These are phyloP conservation scores for Rousettus leschenaultii DNA, from an alignment of 2,113 vertebrate species.

Conservation along the genomic window DNA sequence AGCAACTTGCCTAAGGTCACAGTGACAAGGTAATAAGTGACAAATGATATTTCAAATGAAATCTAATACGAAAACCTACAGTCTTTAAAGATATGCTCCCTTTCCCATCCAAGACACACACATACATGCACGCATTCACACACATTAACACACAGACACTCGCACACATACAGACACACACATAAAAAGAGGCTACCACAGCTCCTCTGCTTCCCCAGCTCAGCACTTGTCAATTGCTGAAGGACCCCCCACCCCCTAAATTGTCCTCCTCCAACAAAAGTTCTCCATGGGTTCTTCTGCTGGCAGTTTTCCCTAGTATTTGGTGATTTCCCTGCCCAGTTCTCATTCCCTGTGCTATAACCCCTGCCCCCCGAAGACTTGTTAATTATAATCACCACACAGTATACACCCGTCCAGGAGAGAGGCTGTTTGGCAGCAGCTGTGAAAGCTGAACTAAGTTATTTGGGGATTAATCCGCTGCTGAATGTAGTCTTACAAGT, in stretches of 20 bases:
- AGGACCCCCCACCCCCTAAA: neutral
- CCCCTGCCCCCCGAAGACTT: slow-evolving; percentile 32
- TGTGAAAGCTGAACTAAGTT: slow-evolving; percentile 88
- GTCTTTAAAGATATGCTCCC: neutral
- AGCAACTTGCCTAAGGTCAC: neutral
- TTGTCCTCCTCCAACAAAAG: neutral
- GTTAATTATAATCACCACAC: slow-evolving; percentile 74
- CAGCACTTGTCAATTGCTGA: slow-evolving; percentile 21
- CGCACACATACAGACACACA: fast-evolving
- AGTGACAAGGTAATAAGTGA: neutral
- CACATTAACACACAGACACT: neutral
- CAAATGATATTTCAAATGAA: slow-evolving; percentile 11
- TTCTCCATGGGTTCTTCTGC: neutral
- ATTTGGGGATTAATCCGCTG: slow-evolving; percentile 89
- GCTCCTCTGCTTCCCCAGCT: neutral
- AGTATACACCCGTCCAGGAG: slow-evolving; percentile 65
- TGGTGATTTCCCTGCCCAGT: neutral
- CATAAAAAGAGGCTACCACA: neutral
- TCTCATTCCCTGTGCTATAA: neutral
- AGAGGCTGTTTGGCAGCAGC: slow-evolving; percentile 84
- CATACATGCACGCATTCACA: neutral
- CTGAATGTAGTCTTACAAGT: slow-evolving; percentile 89
- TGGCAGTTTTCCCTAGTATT: slow-evolving; percentile 21
- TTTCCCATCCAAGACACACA: neutral
- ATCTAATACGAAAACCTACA: neutral